Base-by-base conservation (phyloP, 2,888 invertebrate species). In the Therioaphis trifolii region DNA sequence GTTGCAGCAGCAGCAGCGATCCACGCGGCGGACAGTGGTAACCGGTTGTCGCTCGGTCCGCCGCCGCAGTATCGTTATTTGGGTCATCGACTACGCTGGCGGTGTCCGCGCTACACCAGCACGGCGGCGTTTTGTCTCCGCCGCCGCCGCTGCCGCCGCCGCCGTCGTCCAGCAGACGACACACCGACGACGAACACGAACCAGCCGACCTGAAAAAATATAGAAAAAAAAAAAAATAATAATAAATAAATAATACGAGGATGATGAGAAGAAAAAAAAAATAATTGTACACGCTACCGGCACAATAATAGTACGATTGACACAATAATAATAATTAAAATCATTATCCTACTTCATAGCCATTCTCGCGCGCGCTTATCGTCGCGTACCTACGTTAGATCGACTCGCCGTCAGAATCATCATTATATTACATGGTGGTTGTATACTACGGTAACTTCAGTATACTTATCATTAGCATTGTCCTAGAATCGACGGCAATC, bases 31-130 rank as follows among this genome's bases (percentile, higher is more conserved):
- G 85, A 63, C 74, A 68, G 49, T 74, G 71, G 74, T 84, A 85
- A 84, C 85, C 84, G 85, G 85, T 85, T 80, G 72, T 68, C 85
- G 87, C 87, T 86, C 89, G 87, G 86, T 88, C 89, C 71, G 58
- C 76, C 46, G 77, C 52, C 85, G 85, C 85, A 35, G 35, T 89
- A 89, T 88, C 89, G 29, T 68, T 77, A 77, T 77, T 24, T 89
- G 88, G 89, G 89, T 88, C 89, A 88, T 89, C 89, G 88, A 89
- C 88, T 88, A 79, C 84, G 79, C 63, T 35, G 35, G 74, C 52
- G 88, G 89, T 89, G 88, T 72, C 85, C 78, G 63, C 82, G 84
- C 52, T 68, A 84, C 85, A 85, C 85, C 85, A 85, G 71, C 76
- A 71, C 85, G 89, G 89, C 88, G 85, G 79, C 79, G 79, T 85